Evolutionary conservation across 2,888 invertebrate species (phyloP).

Genomic region (Parelbella ahira): DNA sequence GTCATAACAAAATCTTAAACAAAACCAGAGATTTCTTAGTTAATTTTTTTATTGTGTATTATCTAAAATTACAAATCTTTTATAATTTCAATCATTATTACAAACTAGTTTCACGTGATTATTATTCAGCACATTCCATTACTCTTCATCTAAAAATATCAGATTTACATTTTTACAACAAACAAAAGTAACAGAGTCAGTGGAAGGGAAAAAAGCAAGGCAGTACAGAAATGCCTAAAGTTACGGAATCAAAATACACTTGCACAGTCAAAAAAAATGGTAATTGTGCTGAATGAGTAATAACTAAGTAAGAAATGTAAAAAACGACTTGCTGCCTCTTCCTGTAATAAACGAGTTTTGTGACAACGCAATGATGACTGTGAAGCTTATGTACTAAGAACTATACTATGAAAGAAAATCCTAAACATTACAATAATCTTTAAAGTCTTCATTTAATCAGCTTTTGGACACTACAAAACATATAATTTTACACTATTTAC

Average conservation of each 20-base stretch:
- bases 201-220: slow-evolving; percentile 23
- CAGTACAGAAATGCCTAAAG: slow-evolving; percentile 20
- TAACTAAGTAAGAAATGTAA: slow-evolving; percentile 6
- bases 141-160: slow-evolving; percentile 67
- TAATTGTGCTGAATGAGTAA: slow-evolving; percentile 18
- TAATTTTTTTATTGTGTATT: slow-evolving; percentile 39
- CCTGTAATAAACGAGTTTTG: slow-evolving; percentile 1
- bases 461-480: not conserved
- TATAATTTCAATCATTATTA: slow-evolving; percentile 66
- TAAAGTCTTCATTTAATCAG: too few species aligned
- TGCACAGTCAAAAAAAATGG: slow-evolving; percentile 14
- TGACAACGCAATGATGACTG: slow-evolving; percentile 5
- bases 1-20: not conserved
- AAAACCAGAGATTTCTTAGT: slow-evolving; percentile 3
- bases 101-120: slow-evolving; percentile 60
- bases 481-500: too few species aligned
- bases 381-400: too few species aligned
- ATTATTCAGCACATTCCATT: slow-evolving; percentile 64
- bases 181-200: slow-evolving; percentile 40
- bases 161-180: slow-evolving; percentile 72
- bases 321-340: not conserved
- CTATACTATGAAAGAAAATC: not conserved
- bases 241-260: slow-evolving; percentile 8
- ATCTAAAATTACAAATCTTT: slow-evolving; percentile 79
- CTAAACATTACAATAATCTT: too few species aligned